Base-by-base conservation (phyloP, 2,888 invertebrate species). In the Lasioglossum leucozonium region DNA sequence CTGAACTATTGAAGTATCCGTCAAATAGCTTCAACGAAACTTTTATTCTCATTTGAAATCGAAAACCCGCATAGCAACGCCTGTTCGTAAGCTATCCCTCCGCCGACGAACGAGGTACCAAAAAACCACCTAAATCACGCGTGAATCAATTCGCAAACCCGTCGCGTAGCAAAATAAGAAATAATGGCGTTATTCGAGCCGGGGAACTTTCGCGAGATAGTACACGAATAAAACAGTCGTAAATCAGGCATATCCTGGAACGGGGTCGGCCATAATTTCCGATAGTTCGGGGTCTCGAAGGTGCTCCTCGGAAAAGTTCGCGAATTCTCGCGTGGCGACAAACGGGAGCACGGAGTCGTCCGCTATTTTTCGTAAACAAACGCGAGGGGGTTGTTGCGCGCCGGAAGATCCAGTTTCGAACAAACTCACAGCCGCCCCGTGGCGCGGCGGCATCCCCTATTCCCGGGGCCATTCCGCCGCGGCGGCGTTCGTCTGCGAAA, bases 321-420 rank as follows among this genome's bases (percentile, higher is more conserved):
- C 3, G 22, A 51, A 22, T n/a, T 22, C 13, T 11, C 67, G 11
- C 37, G 10, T 11, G 5, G 22, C 22, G 37, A 67, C 67, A 40
- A 67, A 40, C 37, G 37, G n/a, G 67, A 40, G 37, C 67, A 67
- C 37, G 22, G 22, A 37, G 67, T 67, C 67, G 67, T 22, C 6
- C 37, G 67, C 11, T 34, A 67, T 67, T 67, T 67, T 67, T 37
- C 67, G 67, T 67, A 67, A 67, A 67, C 67, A 67, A 67, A 34
- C 37, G 37, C 11, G 37, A 22, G 1, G 34, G 34, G n/a, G 67
- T 34, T 67, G 22, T 67, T 37, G 67, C 67, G 37, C 67, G 67
- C 22, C 67, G 67, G 34, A 37, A 67, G 67, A 67, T n/a, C 67
- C 37, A 67, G 65, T 65, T 65, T 65, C 65, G 67, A 67, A 67